Percentiles rank a stretch among this genome's conserved stretches.
Evolutionary conservation across 2,797 vertebrate genomes (phyloP).

Genomic region (Pseudochirops corinnae): DNA sequence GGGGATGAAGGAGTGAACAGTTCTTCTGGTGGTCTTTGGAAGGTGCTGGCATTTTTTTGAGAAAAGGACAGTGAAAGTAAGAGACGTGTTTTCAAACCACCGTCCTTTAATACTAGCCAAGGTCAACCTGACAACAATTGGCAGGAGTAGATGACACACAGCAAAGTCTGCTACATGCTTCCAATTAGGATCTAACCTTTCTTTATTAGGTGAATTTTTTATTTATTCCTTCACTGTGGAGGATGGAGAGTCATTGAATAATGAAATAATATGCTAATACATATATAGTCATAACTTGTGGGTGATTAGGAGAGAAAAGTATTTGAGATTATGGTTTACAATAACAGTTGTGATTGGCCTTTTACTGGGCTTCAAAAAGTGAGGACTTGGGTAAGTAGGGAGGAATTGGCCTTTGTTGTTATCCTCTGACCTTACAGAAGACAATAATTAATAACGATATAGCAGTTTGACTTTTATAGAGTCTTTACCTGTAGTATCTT

Average conservation of each 20-base stretch:
- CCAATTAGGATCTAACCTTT: conserved; percentile 71
- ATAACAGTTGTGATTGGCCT: conserved; percentile 61
- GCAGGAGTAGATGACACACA: conserved; percentile 72
- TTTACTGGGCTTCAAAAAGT: conserved; percentile 51
- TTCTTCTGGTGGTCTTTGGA: conserved; percentile 16
- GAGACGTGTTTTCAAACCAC: conserved; percentile 75
- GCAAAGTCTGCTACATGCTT: conserved; percentile 60
- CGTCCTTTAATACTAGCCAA: conserved; percentile 70
- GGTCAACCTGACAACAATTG: conserved; percentile 62
- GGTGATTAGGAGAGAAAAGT: conserved; percentile 63
- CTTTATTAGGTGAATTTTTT: conserved; percentile 71
- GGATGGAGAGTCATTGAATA: conserved; percentile 67
- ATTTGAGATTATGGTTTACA: conserved; percentile 40
- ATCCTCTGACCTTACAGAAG: not conserved
- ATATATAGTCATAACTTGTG: conserved; percentile 60
- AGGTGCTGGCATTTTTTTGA: conserved; percentile 38
- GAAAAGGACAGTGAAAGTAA: conserved; percentile 61
- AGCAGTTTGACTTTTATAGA: not conserved
- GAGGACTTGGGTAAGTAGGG: not conserved
- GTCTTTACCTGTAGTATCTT: not conserved
- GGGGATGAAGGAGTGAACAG: not conserved
- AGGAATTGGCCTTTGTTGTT: not conserved
- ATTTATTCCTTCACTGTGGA: conserved; percentile 65
- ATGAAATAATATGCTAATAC: conserved; percentile 69
- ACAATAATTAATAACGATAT: not conserved